Evolutionary conservation across 2,888 invertebrate genomes (phyloP).

Genomic region (Sepiola atlantica): DNA sequence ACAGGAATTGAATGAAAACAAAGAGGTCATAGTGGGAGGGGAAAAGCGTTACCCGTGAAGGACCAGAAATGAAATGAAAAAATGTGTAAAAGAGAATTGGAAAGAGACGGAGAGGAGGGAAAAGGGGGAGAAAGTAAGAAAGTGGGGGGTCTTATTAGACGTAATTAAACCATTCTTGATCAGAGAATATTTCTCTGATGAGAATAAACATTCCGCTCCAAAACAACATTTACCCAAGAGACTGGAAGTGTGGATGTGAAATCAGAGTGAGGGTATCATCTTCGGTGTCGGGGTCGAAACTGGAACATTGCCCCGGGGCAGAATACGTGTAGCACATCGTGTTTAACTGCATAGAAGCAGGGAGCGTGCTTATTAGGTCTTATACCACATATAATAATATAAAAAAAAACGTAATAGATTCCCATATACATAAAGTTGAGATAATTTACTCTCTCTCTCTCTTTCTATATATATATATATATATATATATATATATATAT

Average conservation of each 20-base stretch:
- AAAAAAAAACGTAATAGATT: no score
- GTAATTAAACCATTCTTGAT: background rate
- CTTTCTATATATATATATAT: no score
- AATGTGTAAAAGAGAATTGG: background rate
- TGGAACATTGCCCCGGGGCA: background rate
- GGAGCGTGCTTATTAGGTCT: no score
- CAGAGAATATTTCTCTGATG: constrained; percentile 6
- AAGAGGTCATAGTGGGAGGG: no score
- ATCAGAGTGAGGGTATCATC: background rate
- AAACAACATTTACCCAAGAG: background rate
- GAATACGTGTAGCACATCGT: background rate
- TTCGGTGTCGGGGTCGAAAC: background rate
- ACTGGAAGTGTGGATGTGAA: background rate
- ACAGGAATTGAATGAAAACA: background rate
- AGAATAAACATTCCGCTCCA: background rate
- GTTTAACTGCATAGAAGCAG: background rate
- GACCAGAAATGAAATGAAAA: background rate
- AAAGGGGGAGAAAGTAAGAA: background rate
- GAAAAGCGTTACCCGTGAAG: no score
- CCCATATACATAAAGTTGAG: no score
- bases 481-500: no score
- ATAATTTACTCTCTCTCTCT: no score
- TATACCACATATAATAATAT: no score
- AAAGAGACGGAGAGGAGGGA: no score
- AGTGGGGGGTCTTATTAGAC: background rate